Evolutionary conservation across 37 sponge, comb jelly and placozoan species (phyloP), one percentile per base, ranked within the genome.

Genomic region (Dysidea cf. avara): DNA sequence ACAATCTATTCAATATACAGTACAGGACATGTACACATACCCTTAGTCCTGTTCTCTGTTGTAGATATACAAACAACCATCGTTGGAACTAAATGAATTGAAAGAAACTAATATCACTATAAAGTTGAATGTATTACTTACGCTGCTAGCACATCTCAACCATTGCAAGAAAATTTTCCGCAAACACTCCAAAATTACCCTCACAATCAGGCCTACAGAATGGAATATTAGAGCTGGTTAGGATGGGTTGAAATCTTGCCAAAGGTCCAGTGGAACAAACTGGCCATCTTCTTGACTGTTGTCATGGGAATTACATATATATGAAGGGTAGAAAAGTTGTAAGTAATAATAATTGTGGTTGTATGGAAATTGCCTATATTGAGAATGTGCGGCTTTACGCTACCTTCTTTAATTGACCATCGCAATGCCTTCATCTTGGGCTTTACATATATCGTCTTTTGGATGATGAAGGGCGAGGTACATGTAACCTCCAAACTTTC

Each of bases 21-120:
- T n/a, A n/a, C n/a, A n/a, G 9, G 9, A 43, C 46, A 43, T 43
- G 46, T 43, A 43, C 9, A 12, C 9, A 12, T 43, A 91, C 92
- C 62, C 46, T 4, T 73, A 78, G 14, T 64, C 35, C 16, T 29
- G 61, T n/a, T 50, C 69, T 39, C 79, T 50, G 68, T 89, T 71
- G 50, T 86, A 90, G n/a, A 93, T 33, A 43, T 93, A 93, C 25
- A 93, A 37, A 39, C 61, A 81, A 3, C 90, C 94, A 72, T 89
- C 89, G 49, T 50, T 91, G 18, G 67, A 55, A 4, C 92, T 91
- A 68, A 56, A 24, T 70, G 25, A 13, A 22, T n/a, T 18, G 5
- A 58, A 29, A 3, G 37, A n/a, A 56, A 2, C 30, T 5, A 37
- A 17, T 18, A 67, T 2, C 2, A 31, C 46, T 47, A 38, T 18